These are phyloP conservation scores for Ciconia maguari DNA, from an alignment of 2,113 vertebrate species.

Conservation along the genomic window DNA sequence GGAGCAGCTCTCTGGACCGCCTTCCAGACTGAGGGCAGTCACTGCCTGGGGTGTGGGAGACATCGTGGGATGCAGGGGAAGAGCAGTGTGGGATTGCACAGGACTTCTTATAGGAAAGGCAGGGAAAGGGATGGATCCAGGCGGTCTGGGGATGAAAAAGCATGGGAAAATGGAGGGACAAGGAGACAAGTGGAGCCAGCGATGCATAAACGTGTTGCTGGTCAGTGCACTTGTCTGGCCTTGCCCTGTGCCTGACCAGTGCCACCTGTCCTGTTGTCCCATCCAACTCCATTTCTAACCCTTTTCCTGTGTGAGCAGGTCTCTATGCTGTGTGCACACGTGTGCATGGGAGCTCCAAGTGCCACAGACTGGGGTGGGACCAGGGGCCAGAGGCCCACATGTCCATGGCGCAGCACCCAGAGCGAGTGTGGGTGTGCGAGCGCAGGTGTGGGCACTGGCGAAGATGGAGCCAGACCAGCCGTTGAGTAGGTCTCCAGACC, in stretches of 20 bases:
- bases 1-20: neutral
- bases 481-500: neutral
- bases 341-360: neutral
- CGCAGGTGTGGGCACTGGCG: neutral
- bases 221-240: neutral
- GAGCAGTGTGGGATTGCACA: neutral
- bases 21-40: neutral
- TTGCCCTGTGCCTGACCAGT: neutral
- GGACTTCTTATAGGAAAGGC: neutral
- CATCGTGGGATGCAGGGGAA: neutral
- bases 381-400: neutral
- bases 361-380: neutral
- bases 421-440: neutral
- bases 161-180: neutral
- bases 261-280: neutral
- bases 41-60: neutral
- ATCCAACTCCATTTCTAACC: neutral
- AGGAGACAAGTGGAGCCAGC: neutral
- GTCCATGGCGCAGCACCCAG: too few relatives aligned
- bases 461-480: neutral
- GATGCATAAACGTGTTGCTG: neutral
- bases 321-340: neutral
- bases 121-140: neutral
- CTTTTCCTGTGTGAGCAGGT: neutral
- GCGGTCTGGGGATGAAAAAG: neutral